Conservation (phyloP, 2,113 vertebrate species). For the Neodontobutis hainanensis region DNA sequence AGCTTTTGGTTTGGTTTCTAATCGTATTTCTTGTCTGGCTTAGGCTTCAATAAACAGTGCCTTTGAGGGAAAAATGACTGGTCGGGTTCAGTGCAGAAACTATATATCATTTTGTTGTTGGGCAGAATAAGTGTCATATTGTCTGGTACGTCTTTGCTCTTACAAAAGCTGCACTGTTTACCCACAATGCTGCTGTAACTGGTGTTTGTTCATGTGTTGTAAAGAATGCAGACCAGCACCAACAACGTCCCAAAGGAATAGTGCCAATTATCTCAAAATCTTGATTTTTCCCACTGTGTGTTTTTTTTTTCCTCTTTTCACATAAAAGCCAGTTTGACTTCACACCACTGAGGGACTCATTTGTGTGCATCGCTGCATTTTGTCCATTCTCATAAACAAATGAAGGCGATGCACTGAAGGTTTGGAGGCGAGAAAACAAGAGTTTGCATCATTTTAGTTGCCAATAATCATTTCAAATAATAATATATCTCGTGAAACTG, state of each 20-base stretch:
- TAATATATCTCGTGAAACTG: no score
- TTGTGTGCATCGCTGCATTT: background rate
- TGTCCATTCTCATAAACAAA: background rate
- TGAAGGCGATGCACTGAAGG: background rate
- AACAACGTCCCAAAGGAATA: conserved; percentile 21
- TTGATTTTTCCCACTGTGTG: background rate
- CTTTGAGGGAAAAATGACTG: background rate
- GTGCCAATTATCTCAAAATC: conserved; percentile 22
- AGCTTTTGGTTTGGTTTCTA: background rate
- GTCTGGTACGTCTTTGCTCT: no score
- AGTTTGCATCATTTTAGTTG: background rate
- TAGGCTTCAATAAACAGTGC: background rate
- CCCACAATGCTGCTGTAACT: background rate
- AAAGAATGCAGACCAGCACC: conserved; percentile 10
- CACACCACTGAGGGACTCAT: background rate
- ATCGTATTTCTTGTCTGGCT: background rate
- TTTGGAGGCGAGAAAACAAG: background rate
- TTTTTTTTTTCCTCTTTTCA: background rate
- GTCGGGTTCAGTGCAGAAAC: background rate
- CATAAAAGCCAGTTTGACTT: conserved; percentile 1
- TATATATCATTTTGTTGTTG: background rate
- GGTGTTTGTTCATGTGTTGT: background rate
- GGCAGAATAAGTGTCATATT: background rate
- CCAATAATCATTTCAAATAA: background rate
- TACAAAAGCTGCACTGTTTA: background rate